A percentile compares a stretch with the other conserved stretches of the same genome.
phyloP scores from a whole-genome alignment of 2,888 invertebrate species.

The Metacarcinus magister region DNA sequence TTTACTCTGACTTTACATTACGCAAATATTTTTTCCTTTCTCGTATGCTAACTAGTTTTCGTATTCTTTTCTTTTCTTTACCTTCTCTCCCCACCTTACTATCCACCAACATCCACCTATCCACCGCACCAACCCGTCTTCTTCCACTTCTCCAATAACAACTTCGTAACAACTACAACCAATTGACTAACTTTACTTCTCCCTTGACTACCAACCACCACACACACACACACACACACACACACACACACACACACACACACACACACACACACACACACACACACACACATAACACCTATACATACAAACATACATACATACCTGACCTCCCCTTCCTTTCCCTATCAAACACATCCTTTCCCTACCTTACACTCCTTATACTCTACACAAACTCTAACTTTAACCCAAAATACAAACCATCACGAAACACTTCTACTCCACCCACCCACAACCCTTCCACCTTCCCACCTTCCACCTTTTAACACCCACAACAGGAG shows the following conservation, averaged over 20 bases:
- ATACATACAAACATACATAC: neutral
- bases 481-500: slow-evolving; percentile 42
- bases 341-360: neutral
- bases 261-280: neutral
- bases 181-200: neutral
- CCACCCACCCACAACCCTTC: neutral
- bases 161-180: neutral
- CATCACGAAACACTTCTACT: neutral
- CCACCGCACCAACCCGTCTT: neutral
- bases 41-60: too few relatives aligned
- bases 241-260: slow-evolving; percentile 10
- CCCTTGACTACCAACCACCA: neutral
- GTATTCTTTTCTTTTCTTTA: neutral
- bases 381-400: neutral
- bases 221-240: neutral
- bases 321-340: neutral
- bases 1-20: too few relatives aligned
- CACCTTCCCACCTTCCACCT: neutral
- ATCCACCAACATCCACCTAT: neutral
- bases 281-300: too few relatives aligned
- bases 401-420: neutral
- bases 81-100: neutral
- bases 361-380: neutral
- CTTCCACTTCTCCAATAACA: neutral
- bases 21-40: too few relatives aligned